Percentiles rank a stretch among this genome's conserved stretches.
Conservation (phyloP, 37 sponge, comb jelly and placozoan species). For the Beroe forskalii region DNA sequence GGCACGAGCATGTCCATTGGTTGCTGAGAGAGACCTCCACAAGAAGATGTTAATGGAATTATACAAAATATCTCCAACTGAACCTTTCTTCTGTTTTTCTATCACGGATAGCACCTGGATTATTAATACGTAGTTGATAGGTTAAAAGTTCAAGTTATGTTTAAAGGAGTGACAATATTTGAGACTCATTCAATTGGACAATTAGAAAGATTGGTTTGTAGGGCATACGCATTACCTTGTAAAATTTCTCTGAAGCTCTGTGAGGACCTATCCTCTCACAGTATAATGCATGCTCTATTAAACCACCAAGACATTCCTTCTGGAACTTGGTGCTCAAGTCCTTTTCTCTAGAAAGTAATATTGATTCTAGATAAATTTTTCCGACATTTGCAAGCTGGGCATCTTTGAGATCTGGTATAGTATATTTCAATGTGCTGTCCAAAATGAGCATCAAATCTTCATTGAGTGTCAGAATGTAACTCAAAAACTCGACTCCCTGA, state of each 20-base stretch:
- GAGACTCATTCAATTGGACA: no score
- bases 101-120: background rate
- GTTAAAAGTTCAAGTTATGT: background rate
- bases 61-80: background rate
- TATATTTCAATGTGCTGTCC: background rate
- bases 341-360: background rate
- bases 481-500: conserved; percentile 15
- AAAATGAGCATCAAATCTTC: background rate
- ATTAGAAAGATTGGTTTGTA: no score
- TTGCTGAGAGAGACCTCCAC: background rate
- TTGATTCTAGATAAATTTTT: background rate
- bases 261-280: background rate
- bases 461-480: background rate
- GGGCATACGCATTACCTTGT: no score
- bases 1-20: conserved; percentile 22
- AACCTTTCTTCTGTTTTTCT: background rate
- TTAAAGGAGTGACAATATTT: no score
- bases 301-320: background rate
- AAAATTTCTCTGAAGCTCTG: background rate
- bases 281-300: background rate
- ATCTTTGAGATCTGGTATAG: background rate
- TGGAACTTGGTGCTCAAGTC: background rate
- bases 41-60: background rate
- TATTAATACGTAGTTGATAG: background rate
- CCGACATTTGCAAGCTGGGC: background rate